Evolutionary conservation across 2,888 invertebrate genomes (phyloP).

Genomic region (Charanyca ferruginea): DNA sequence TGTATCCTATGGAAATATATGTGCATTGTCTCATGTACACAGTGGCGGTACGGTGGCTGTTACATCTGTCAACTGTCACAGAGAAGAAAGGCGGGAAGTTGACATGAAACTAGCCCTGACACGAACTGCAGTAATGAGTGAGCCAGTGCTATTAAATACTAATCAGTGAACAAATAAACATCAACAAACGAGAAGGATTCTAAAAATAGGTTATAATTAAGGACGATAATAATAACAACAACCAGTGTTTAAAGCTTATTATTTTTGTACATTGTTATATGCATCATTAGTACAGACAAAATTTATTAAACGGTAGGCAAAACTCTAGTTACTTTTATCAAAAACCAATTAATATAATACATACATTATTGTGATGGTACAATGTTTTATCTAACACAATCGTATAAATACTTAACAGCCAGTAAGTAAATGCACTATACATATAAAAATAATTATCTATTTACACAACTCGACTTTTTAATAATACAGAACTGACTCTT

Average conservation of each 20-base stretch:
- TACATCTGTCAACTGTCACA: no score
- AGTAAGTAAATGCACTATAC: constrained; percentile 88
- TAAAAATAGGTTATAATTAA: background rate
- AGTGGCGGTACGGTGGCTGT: no score
- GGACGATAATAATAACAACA: constrained; percentile 64
- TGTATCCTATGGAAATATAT: no score
- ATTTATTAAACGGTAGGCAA: constrained; percentile 69
- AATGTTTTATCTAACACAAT: constrained; percentile 72
- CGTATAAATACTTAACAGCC: constrained; percentile 87
- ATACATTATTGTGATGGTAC: constrained; percentile 75
- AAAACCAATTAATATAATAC: constrained; percentile 69
- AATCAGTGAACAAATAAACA: no score
- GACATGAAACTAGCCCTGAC: no score
- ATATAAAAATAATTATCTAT: constrained; percentile 82
- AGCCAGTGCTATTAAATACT: no score
- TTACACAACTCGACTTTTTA: constrained; percentile 78
- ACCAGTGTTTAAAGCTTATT: constrained; percentile 88
- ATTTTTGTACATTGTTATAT: constrained; percentile 89
- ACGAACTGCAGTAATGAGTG: no score
- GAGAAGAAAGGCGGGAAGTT: no score
- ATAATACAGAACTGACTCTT: constrained; percentile 71
- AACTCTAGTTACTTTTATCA: constrained; percentile 75
- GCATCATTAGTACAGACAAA: constrained; percentile 84
- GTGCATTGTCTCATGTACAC: no score
- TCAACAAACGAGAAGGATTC: no score